phyloP scores from a whole-genome alignment of 2,797 vertebrate species.

The Synaphobranchus kaupii region DNA sequence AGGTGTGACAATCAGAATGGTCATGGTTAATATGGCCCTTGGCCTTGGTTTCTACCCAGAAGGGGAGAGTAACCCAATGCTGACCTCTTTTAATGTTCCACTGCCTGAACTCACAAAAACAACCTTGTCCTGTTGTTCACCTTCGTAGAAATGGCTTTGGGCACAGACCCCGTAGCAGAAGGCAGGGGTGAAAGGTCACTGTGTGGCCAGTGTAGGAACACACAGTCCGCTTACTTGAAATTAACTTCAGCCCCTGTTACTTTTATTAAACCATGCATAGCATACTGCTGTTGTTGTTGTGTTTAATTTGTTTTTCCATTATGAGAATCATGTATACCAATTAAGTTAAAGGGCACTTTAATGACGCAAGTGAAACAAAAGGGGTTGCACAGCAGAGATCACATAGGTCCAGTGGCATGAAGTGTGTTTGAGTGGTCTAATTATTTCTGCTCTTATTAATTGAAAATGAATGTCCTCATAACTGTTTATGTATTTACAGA shows the following conservation, averaged over 20 bases:
- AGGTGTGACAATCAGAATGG: constrained; percentile 13
- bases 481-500: not conserved
- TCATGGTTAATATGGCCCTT: constrained; percentile 54
- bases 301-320: constrained; percentile 81
- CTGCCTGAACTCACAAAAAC: constrained; percentile 59
- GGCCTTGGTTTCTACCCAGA: constrained; percentile 54
- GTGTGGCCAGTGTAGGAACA: constrained; percentile 62
- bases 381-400: not conserved
- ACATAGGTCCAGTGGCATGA: not conserved
- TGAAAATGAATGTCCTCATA: constrained; percentile 60
- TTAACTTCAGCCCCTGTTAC: constrained; percentile 78
- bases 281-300: constrained; percentile 66
- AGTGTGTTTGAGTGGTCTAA: constrained; percentile 1
- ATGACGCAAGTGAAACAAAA: constrained; percentile 10
- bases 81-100: constrained; percentile 69
- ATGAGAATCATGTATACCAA: constrained; percentile 77
- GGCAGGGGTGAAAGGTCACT: constrained; percentile 59
- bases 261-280: constrained; percentile 72
- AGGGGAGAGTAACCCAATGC: constrained; percentile 45
- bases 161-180: constrained; percentile 49
- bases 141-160: constrained; percentile 68
- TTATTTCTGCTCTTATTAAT: constrained; percentile 40
- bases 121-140: constrained; percentile 62
- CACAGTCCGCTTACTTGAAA: constrained; percentile 74
- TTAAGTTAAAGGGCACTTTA: constrained; percentile 56